Base-by-base conservation (phyloP, 2,113 vertebrate genomes). In the Chloropsis hardwickii region DNA sequence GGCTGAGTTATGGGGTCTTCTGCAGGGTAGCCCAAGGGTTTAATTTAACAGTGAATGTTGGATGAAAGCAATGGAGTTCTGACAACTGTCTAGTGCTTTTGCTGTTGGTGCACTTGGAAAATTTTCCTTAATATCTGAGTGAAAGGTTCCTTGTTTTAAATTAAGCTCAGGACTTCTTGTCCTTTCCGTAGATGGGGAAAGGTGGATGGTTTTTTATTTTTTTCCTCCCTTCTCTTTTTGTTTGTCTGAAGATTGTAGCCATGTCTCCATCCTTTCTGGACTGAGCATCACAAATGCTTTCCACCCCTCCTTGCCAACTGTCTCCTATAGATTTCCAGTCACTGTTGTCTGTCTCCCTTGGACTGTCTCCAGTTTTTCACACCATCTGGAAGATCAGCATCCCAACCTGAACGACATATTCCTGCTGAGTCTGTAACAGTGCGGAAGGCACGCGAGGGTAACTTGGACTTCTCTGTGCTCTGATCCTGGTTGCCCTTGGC, bases 241-340 rank as follows among this genome's bases (percentile, higher is more conserved):
- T 50, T 73, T 81, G 47, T 70, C 56, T 90, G 76, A 62, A 88
- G 47, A 28, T 14, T 64, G 24, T 29, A 82, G 57, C 54, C 42
- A 16, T 21, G 40, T 86, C 77, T 95, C 86, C 80, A 44, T 70
- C 35, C 60, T 86, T 71, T 90, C 45, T 54, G 70, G 62, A 50
- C 33, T 13, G 31, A 95, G 80, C 76, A 61, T 35, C 71, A 50
- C 54, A 83, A 87, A 66, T 83, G 51, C 69, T 93, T 81, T 83
- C 82, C 35, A 39, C 33, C 44, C 91, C 44, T 91, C 60, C 77
- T 81, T 88, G 82, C 83, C 86, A 88, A 4, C 86, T 40, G 37
- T 71, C 56, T 95, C 88, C 86, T 95, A 78, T 81, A 91, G 94
- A 97, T 91, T 95, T 95, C 80, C 80, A 92, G 76, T 88, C 72